Conservation (phyloP, 2,113 vertebrate genomes). For the Halcyon malimbica region DNA sequence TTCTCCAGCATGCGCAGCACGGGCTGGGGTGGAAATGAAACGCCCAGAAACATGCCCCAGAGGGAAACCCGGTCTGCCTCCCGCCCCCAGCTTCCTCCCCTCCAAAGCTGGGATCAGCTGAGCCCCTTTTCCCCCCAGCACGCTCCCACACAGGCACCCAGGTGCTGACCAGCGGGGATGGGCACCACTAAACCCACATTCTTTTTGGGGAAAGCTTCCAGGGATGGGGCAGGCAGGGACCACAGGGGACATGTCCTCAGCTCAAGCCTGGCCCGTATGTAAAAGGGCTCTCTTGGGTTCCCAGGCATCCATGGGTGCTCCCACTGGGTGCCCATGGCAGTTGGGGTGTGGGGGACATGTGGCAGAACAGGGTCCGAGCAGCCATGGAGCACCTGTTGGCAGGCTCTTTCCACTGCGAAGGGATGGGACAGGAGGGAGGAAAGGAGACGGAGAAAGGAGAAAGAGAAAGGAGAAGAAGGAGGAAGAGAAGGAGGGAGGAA, state of each 20-base stretch:
- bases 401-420: not conserved
- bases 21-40: conserved; percentile 15
- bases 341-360: not conserved
- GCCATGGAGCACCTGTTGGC: not conserved
- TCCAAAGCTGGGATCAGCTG: not conserved
- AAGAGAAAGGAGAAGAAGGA: not conserved
- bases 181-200: not conserved
- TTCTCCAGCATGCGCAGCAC: not conserved
- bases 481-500: not conserved
- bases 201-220: not conserved
- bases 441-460: not conserved
- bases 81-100: not conserved
- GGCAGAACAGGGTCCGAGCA: not conserved
- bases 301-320: not conserved
- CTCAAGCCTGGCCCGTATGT: not conserved
- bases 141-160: rapidly evolving
- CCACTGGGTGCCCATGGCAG: not conserved
- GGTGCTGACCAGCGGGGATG: rapidly evolving
- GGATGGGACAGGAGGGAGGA: not conserved
- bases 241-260: not conserved
- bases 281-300: not conserved
- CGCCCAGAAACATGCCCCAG: not conserved
- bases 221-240: not conserved
- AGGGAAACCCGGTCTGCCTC: conserved; percentile 40
- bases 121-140: not conserved